Conservation (phyloP, 2,888 invertebrate genomes). For the Sphaerophoria taeniata region DNA sequence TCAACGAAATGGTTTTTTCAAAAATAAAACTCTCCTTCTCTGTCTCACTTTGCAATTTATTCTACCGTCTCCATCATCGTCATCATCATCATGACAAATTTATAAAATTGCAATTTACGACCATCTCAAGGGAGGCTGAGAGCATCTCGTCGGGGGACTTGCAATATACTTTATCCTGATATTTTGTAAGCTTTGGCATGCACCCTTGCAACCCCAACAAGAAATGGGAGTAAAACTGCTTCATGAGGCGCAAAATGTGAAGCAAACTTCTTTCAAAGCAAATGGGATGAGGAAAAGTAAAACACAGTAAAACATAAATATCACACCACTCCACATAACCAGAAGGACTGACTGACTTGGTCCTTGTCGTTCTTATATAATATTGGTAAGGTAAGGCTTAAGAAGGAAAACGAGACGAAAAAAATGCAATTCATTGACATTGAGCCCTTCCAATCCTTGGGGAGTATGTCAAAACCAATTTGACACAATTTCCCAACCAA, state of each 20-base stretch:
- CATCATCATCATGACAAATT: conserved; percentile 71
- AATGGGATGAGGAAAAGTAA: conserved; percentile 6
- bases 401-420: background rate
- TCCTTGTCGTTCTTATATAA: conserved; percentile 21
- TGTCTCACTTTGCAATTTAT: background rate
- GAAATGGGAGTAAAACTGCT: conserved; percentile 46
- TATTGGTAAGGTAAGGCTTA: too few relatives aligned
- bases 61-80: conserved; percentile 42
- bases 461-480: conserved; percentile 74
- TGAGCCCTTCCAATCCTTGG: conserved; percentile 67
- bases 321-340: conserved; percentile 47
- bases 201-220: conserved; percentile 54
- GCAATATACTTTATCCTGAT: conserved; percentile 21
- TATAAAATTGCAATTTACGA: conserved; percentile 73
- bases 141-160: conserved; percentile 41
- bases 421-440: conserved; percentile 70
- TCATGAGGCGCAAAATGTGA: conserved; percentile 59
- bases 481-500: conserved; percentile 70
- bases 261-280: conserved; percentile 43
- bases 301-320: conserved; percentile 12
- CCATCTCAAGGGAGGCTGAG: conserved; percentile 50
- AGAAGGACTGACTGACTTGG: conserved; percentile 29
- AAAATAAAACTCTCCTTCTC: conserved; percentile 21
- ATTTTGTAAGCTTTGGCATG: conserved; percentile 32
- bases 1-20: conserved; percentile 70